Evolutionary conservation across 2,113 vertebrate genomes (phyloP), one percentile per base, ranked within the genome.

Genomic region (Columbina picui): DNA sequence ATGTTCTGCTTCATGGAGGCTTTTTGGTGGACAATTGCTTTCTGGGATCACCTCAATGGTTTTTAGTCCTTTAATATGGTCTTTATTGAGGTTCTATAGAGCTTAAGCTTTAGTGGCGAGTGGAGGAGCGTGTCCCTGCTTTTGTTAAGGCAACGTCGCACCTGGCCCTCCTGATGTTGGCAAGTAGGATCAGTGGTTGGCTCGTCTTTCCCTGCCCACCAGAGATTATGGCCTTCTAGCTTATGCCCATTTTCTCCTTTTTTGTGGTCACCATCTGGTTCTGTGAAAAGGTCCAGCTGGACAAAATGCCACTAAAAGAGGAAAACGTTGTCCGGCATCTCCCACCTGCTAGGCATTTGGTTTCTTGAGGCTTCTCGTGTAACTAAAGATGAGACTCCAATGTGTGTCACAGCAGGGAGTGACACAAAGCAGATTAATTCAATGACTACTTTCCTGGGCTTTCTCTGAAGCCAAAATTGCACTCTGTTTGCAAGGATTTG

Each of bases 1-100:
- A 49, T 0, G 1, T 9, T 68, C 1, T 13, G 0, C 36, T 71
- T 50, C 26, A 15, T 3, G 6, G 57, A 68, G 30, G 20, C 8
- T 34, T 30, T 73, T 81, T 14, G 9, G 39, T n/a, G 68, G 39
- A 32, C 76, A 60, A 4, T 68, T 61, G 43, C 19, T 20, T 88
- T n/a, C 23, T 74, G 71, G 34, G 67, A 75, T 21, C 63, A 49
- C 25, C 59, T 84, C 3, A 0, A 21, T 30, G 2, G 20, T 6
- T 16, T 79, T 90, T 86, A 86, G 69, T 74, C 91, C 87, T 61
- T 84, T 77, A 53, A 57, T n/a, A 55, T 18, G n/a, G 69, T n/a
- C 16, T 91, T 80, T 34, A 50, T 49, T 30, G 59, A 57, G 4
- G 9, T 21, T 53, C 49, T 17, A 2, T 6, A 26, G 63, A 73